A percentile compares a stretch with the other conserved stretches of the same genome.
Evolutionary conservation across 2,888 invertebrate species (phyloP).

Genomic region (Heliconius ethilla): DNA sequence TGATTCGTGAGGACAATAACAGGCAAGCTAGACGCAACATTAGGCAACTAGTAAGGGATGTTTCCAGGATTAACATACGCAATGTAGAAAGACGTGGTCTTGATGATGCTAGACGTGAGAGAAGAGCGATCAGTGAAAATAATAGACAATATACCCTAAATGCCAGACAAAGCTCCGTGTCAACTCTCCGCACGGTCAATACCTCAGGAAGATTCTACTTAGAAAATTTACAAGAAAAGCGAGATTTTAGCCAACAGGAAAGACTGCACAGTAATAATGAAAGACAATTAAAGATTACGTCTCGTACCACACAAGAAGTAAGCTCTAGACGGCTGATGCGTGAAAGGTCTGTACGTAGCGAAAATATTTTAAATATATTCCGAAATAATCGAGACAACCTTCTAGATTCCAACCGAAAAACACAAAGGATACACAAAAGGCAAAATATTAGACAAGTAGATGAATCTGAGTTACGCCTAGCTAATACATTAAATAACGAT

Average conservation of each 20-base stretch:
- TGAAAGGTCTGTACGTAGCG: not conserved
- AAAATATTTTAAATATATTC: not conserved
- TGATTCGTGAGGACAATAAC: not conserved
- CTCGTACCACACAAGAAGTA: not conserved
- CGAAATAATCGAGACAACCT: not conserved
- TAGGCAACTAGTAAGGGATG: slow-evolving; percentile 1
- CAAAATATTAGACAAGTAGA: slow-evolving; percentile 1
- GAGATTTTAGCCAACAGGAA: not conserved
- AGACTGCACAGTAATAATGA: not conserved
- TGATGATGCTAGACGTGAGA: slow-evolving; percentile 7
- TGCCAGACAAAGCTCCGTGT: not conserved
- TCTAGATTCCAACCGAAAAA: not conserved
- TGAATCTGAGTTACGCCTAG: not conserved
- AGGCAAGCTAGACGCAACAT: not conserved
- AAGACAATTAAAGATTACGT: not conserved
- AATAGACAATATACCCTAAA: not conserved
- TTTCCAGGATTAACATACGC: not conserved
- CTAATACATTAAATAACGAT: not conserved
- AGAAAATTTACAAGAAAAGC: not conserved
- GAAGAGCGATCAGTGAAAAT: not conserved
- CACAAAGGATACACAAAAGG: not conserved
- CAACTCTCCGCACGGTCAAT: not conserved
- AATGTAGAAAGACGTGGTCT: not conserved
- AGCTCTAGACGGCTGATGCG: not conserved
- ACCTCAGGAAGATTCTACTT: not conserved